Percentiles rank a stretch among this genome's conserved stretches.
Evolutionary conservation across 2,888 invertebrate genomes (phyloP).

Genomic region (Xylota segnis): DNA sequence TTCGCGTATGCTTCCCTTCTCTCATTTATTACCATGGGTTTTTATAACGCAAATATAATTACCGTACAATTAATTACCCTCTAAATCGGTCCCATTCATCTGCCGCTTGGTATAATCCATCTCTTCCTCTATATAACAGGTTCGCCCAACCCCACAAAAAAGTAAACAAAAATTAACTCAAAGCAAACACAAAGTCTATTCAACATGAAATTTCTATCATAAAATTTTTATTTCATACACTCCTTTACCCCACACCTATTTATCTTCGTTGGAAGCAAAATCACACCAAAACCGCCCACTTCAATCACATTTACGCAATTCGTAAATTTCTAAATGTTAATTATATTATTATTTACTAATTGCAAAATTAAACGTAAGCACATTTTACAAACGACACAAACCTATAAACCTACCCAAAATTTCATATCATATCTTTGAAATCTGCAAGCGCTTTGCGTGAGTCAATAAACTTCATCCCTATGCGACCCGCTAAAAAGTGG

Average conservation of each 20-base stretch:
- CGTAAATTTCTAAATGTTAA: constrained; percentile 36
- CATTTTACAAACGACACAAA: constrained; percentile 14
- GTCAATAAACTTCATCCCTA: background rate
- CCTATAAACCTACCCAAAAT: constrained; percentile 17
- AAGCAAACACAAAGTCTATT: constrained; percentile 53
- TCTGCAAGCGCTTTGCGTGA: background rate
- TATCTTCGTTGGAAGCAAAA: background rate
- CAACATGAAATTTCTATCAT: constrained; percentile 51
- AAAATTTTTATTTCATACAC: constrained; percentile 18
- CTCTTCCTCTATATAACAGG: background rate
- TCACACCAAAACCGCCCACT: background rate
- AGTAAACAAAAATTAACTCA: constrained; percentile 55
- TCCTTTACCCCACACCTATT: background rate
- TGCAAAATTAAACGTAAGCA: constrained; percentile 44
- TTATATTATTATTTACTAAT: constrained; percentile 54
- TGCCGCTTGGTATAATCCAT: constrained; percentile 9
- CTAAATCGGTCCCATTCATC: constrained; percentile 32
- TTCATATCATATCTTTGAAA: constrained; percentile 1
- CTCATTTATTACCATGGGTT: background rate
- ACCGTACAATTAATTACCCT: constrained; percentile 33
- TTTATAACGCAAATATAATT: constrained; percentile 32
- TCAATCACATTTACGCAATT: constrained; percentile 26
- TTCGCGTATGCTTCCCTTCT: background rate
- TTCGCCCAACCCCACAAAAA: constrained; percentile 15
- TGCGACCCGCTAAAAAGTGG: background rate